These are phyloP conservation scores for Peromyscus maniculatus DNA, from an alignment of 2,113 vertebrate genomes.

Conservation along the genomic window DNA sequence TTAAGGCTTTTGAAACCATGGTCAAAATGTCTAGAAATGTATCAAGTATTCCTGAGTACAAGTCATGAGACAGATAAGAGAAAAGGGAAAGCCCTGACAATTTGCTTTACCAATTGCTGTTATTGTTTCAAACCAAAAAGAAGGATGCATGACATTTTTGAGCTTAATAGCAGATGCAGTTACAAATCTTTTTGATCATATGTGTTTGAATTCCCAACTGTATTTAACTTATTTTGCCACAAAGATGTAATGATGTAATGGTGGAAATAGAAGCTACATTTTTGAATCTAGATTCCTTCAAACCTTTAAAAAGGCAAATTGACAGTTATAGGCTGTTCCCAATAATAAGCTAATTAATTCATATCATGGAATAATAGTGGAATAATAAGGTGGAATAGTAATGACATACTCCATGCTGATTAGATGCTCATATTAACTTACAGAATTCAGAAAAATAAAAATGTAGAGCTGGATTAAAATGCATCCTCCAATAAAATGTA, in stretches of 20 bases:
- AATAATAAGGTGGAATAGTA: neutral
- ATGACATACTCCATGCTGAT: neutral
- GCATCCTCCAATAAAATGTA: too few species aligned
- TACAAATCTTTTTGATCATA: neutral
- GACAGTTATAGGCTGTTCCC: neutral
- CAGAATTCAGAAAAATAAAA: conserved; percentile 34
- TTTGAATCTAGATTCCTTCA: neutral
- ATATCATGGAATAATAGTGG: neutral
- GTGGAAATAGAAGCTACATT: neutral
- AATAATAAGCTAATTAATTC: conserved; percentile 44
- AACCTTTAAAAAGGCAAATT: neutral
- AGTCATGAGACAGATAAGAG: neutral
- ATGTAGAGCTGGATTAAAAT: neutral
- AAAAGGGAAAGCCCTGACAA: neutral
- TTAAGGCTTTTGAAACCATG: neutral
- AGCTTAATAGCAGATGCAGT: neutral
- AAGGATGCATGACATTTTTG: neutral
- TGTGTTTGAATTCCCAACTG: neutral
- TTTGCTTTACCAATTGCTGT: neutral
- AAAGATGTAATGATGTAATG: neutral
- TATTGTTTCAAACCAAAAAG: neutral
- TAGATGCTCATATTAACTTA: neutral
- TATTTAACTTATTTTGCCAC: conserved; percentile 22
- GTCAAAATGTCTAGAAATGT: neutral
- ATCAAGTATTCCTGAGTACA: neutral